phyloP scores from a whole-genome alignment of 35 echinoderm and acorn worm genomes.

The Eucidaris tribuloides region DNA sequence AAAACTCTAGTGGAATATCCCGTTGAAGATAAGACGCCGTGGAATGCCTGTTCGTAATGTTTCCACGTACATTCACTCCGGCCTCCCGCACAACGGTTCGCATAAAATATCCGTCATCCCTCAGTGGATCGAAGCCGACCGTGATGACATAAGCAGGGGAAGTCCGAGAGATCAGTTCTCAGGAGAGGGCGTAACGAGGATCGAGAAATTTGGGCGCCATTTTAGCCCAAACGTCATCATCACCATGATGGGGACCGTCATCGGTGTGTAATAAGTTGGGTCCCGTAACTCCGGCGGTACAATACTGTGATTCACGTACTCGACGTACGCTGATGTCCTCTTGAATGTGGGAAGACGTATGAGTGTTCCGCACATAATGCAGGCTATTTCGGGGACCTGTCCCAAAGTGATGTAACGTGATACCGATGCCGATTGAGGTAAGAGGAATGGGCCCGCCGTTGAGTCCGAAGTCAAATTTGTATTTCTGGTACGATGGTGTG shows the following conservation, averaged over 20 bases:
- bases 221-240: slow-evolving; percentile 27
- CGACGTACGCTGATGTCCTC: neutral
- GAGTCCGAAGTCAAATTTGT: slow-evolving; percentile 38
- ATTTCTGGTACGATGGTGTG: slow-evolving; percentile 57
- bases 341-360: slow-evolving; percentile 51
- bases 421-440: slow-evolving; percentile 9
- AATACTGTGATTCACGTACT: neutral
- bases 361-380: slow-evolving; percentile 34
- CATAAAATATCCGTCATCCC: slow-evolving; percentile 86
- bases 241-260: neutral
- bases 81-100: slow-evolving; percentile 28
- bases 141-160: slow-evolving; percentile 84
- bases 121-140: slow-evolving; percentile 73
- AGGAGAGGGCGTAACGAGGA: slow-evolving; percentile 44
- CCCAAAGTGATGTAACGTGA: slow-evolving; percentile 24
- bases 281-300: slow-evolving; percentile 10
- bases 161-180: slow-evolving; percentile 35
- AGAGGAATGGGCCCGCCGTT: slow-evolving; percentile 16
- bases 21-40: slow-evolving; percentile 76
- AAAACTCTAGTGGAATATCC: too few relatives aligned
- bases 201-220: slow-evolving; percentile 37
- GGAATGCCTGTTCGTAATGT: slow-evolving; percentile 83
- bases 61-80: slow-evolving; percentile 50
- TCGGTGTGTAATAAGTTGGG: neutral
- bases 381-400: slow-evolving; percentile 8